Conservation (phyloP, 2,113 vertebrate genomes). For the Rana temporaria region DNA sequence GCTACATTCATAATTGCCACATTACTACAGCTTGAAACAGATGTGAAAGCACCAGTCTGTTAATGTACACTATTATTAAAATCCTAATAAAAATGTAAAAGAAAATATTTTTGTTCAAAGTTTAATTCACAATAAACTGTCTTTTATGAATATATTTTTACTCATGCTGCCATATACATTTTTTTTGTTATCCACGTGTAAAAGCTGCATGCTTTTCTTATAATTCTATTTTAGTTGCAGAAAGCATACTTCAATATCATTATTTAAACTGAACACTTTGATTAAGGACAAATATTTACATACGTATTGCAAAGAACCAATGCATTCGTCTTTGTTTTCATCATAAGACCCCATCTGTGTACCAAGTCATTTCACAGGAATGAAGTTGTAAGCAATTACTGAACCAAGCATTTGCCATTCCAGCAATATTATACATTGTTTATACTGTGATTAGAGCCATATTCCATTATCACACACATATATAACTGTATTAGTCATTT, state of each 20-base stretch:
- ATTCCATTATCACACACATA: slow-evolving; percentile 13
- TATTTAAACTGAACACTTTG: slow-evolving; percentile 45
- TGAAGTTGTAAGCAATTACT: slow-evolving; percentile 14
- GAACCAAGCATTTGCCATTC: slow-evolving; percentile 27
- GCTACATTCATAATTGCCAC: no score
- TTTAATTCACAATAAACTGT: slow-evolving; percentile 4
- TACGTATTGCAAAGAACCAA: slow-evolving; percentile 50
- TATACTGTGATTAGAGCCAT: slow-evolving; percentile 30
- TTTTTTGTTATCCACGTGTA: background rate
- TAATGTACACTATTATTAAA: no score
- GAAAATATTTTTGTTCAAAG: background rate
- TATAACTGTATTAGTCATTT: slow-evolving; percentile 23
- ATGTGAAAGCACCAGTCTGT: no score
- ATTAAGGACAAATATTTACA: slow-evolving; percentile 51
- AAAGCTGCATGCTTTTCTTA: slow-evolving; percentile 19
- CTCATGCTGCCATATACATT: background rate
- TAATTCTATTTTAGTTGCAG: slow-evolving; percentile 30
- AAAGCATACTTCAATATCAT: slow-evolving; percentile 40
- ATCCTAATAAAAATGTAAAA: no score
- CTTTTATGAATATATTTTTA: slow-evolving; percentile 12
- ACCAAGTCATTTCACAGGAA: slow-evolving; percentile 37
- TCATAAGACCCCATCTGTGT: slow-evolving; percentile 18
- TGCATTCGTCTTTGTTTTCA: slow-evolving; percentile 38
- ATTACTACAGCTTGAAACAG: no score
- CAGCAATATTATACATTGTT: slow-evolving; percentile 31